Base-by-base conservation (phyloP, 2,888 invertebrate species). In the Drosophila anceps region DNA sequence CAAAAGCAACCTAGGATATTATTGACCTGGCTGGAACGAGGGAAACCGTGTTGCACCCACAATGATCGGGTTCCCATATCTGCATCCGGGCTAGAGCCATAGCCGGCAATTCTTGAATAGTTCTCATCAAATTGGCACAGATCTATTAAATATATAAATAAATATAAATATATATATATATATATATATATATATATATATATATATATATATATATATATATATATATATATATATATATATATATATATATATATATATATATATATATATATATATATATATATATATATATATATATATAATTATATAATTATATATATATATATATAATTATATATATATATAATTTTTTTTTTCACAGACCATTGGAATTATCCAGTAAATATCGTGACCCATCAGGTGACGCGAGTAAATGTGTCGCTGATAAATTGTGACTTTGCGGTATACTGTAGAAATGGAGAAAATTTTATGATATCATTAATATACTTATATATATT, bases 361-460 rank as follows among this genome's bases (percentile, higher is more conserved):
- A 75, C 75, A 46, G 92, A 95, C 95, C 95, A 93, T 94, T 95
- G 74, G 93, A 94, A 92, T 95, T 95, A 90, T 96, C 96, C 80
- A 96, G 93, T 66, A 96, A 95, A 91, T 96, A 96, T 69, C 96
- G 94, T 46, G 96, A 96, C 58, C 96, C 96, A 93, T 97, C 97
- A 74, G 97, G 97, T 58, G 97, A 97, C 76, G 96, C 96, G 80
- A 97, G 94, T 67, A 97, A 94, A 71, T 97, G 95, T 75, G 97
- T 97, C 61, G 97, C 97, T 79, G 97, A 97, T 90, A 97, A 93
- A 93, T 97, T 97, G 93, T 97, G 96, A 85, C 96, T 95, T 91
- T 95, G 96, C 88, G 95, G 95, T 93, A 96, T 95, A 93, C 96
- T 76, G 18, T n/a, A 33, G 33, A 18, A 24, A 31, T 31, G 12